phyloP scores from a whole-genome alignment of 2,888 invertebrate genomes.

The Apamea monoglypha region DNA sequence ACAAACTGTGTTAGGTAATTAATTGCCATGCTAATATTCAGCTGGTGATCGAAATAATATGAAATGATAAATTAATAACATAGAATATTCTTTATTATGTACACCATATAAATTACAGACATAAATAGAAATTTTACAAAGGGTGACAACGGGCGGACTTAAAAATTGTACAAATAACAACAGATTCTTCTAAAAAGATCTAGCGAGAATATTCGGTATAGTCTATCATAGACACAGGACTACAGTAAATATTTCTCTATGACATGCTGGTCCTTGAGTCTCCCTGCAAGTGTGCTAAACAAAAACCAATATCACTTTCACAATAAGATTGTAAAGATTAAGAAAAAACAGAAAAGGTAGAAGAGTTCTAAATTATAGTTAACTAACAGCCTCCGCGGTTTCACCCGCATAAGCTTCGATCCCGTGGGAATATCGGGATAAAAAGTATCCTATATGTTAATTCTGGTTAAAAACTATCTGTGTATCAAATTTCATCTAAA shows the following conservation, averaged over 20 bases:
- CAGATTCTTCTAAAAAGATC: not conserved
- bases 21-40: not conserved
- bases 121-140: too few species aligned
- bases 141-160: too few species aligned
- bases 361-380: not conserved
- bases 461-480: too few species aligned
- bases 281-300: not conserved
- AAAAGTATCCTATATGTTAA: too few species aligned
- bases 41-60: not conserved
- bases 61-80: not conserved
- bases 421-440: too few species aligned
- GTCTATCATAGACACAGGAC: not conserved
- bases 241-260: not conserved
- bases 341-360: not conserved
- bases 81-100: too few species aligned
- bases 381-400: too few species aligned
- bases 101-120: too few species aligned
- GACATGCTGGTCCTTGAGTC: not conserved
- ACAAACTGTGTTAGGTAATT: conserved; percentile 12
- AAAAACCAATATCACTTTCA: not conserved
- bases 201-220: not conserved
- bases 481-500: too few species aligned
- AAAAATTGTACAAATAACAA: not conserved
- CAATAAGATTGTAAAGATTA: not conserved
- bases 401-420: too few species aligned